phyloP scores from a whole-genome alignment of 2,113 vertebrate genomes.

The Noturus placidus region DNA sequence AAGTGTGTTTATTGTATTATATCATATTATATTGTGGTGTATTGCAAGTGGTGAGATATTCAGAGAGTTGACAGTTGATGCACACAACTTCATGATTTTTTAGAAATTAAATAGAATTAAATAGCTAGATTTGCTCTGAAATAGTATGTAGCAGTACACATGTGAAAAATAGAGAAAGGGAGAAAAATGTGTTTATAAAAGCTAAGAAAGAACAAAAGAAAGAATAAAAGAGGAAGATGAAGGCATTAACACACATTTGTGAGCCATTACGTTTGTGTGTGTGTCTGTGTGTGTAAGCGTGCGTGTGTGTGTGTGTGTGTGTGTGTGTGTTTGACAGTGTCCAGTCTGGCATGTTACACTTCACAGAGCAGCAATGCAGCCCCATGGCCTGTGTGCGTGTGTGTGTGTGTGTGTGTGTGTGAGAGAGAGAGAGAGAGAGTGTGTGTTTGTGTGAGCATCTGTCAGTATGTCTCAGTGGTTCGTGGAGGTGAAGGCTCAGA shows the following conservation, averaged over 20 bases:
- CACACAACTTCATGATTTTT: not conserved
- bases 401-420: not conserved
- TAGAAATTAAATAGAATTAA: no score
- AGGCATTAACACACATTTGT: not conserved
- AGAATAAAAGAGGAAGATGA: not conserved
- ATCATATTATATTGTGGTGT: not conserved
- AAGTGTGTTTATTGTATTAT: no score
- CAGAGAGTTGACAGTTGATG: not conserved
- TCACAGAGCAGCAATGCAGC: not conserved
- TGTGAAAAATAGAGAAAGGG: no score
- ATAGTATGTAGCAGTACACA: not conserved
- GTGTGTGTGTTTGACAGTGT: no score
- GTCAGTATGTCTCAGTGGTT: not conserved
- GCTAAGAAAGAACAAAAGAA: no score
- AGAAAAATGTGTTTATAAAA: not conserved
- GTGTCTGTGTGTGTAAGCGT: no score
- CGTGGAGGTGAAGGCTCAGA: not conserved
- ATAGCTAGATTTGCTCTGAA: not conserved
- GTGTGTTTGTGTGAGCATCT: not conserved
- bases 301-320: no score
- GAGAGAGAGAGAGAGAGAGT: no score
- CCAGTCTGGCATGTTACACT: not conserved
- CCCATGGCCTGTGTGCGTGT: not conserved
- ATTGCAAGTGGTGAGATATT: not conserved
- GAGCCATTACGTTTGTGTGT: not conserved